phyloP scores from a whole-genome alignment of 2,113 vertebrate species.

The Alectura lathami region DNA sequence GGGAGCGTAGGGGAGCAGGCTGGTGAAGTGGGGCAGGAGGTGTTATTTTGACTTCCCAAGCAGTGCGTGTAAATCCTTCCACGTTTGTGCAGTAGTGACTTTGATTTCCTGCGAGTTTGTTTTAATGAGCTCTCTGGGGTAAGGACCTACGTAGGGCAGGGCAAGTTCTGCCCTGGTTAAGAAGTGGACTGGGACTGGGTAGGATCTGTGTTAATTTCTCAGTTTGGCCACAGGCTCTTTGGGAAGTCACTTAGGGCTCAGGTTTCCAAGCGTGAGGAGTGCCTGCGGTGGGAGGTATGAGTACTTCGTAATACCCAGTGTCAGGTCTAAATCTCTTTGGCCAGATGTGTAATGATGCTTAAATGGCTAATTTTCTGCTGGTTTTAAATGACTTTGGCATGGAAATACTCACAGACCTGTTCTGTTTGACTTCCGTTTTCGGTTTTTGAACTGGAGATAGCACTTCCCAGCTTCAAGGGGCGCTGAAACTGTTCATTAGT shows the following conservation, averaged over 20 bases:
- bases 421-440: neutral
- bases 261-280: conserved; percentile 6
- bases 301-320: neutral
- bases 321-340: neutral
- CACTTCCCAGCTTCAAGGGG: neutral
- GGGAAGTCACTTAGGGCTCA: conserved; percentile 43
- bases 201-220: conserved; percentile 36
- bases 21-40: conserved; percentile 10
- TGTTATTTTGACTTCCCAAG: conserved; percentile 56
- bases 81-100: neutral
- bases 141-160: neutral
- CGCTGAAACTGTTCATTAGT: neutral
- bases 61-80: conserved; percentile 51
- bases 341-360: neutral
- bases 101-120: conserved; percentile 60
- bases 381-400: neutral
- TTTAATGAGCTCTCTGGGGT: conserved; percentile 48
- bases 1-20: neutral
- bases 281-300: neutral
- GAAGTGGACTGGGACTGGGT: neutral
- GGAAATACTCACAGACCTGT: neutral
- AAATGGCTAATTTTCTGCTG: neutral
- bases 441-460: neutral
- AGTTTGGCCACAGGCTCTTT: conserved; percentile 5
- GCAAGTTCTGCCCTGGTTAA: neutral